Percentiles rank a stretch among this genome's conserved stretches.
These are phyloP conservation scores for Formica aserva DNA, from an alignment of 2,888 invertebrate species.

Conservation along the genomic window DNA sequence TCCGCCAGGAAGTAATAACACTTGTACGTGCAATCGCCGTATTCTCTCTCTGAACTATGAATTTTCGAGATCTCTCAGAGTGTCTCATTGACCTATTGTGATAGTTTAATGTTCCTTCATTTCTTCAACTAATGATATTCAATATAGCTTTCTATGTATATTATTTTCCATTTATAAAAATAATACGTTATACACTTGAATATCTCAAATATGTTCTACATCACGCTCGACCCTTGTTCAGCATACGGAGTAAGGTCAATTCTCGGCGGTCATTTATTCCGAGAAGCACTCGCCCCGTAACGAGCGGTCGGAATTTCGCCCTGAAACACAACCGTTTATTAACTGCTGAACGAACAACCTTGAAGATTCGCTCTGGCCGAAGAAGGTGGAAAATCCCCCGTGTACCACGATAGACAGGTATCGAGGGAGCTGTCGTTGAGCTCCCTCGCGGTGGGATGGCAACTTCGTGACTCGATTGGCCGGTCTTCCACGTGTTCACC, in stretches of 20 bases:
- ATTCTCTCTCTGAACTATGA: not conserved
- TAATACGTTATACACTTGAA: not conserved
- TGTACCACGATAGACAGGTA: constrained; percentile 13
- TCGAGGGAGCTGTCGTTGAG: not conserved
- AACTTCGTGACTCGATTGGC: constrained; percentile 72
- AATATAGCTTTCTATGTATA: not conserved
- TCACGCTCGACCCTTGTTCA: not conserved
- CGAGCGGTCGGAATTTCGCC: not conserved
- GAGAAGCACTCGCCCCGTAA: not conserved
- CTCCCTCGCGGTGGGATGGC: constrained; percentile 54
- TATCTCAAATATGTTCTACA: not conserved
- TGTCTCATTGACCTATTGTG: not conserved
- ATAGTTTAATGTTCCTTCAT: not conserved
- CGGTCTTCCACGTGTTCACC: constrained; percentile 76
- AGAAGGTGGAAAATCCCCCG: constrained; percentile 15
- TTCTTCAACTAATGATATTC: not conserved
- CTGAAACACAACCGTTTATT: not conserved
- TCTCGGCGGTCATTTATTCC: not conserved
- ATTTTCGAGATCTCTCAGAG: not conserved
- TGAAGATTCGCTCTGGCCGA: not conserved
- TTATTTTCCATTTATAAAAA: not conserved
- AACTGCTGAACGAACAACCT: not conserved
- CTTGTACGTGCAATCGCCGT: not conserved
- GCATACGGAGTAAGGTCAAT: not conserved
- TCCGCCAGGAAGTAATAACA: not conserved